Evolutionary conservation across 2,797 vertebrate genomes (phyloP), one percentile per base, ranked within the genome.

Genomic region (Manis crassicaudata): DNA sequence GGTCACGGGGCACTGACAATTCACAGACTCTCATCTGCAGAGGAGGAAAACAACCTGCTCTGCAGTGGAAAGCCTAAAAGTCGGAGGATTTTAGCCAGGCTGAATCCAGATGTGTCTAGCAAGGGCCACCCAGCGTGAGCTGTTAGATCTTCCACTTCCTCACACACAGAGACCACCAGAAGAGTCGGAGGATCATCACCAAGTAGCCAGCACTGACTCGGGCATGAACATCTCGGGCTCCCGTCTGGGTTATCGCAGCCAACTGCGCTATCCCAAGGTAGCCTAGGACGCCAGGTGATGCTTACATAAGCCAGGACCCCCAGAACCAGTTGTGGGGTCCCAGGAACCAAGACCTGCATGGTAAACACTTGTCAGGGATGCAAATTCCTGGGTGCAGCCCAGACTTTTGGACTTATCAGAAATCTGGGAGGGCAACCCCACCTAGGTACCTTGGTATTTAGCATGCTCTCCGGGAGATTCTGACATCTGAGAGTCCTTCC

Each of bases 1-100:
- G 54, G 10, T 20, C 12, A 43, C 0, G 0, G 9, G 72, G 50
- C 10, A 3, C 27, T 27, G 50, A 40, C 0, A 6, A 56, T 21
- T 56, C 14, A 76, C 37, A 72, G 29, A 43, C n/a, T 37, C 65
- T 86, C 13, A 50, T 60, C 87, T 76, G 80, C 92, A 90, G 13
- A 56, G 60, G 40, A 75, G 62, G 58, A 67, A 12, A 52, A 65
- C 25, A 7, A 10, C 4, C 40, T 46, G 25, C 46, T 50, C 60
- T 60, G 21, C 63, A 8, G 40, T 27, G 20, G 2, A 46, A 11
- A 54, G 46, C 32, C 50, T 58, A 7, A 63, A 46, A 40, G 77
- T 46, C 0, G 0, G 9, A 63, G 65, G 11, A 6, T 29, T 62
- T 21, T 0, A 11, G 60, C 52, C 37, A 20, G 43, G 62, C 76